Conservation (phyloP, 2,888 invertebrate genomes). For the Pheosia tremula region DNA sequence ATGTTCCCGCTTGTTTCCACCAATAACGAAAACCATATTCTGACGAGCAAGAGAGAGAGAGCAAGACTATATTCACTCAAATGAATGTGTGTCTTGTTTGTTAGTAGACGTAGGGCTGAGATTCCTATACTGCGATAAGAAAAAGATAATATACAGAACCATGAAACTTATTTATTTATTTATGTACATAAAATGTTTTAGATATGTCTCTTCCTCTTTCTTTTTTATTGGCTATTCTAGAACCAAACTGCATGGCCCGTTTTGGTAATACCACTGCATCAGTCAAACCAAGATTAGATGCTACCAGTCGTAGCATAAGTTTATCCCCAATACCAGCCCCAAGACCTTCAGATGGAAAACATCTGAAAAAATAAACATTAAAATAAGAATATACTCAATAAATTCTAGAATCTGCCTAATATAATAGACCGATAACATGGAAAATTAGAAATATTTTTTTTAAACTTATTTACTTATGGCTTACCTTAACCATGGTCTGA, state of each 20-base stretch:
- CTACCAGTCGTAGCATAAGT: slow-evolving; percentile 91
- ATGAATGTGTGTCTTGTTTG: too few relatives aligned
- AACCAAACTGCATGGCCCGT: slow-evolving; percentile 98
- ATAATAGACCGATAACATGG: too few relatives aligned
- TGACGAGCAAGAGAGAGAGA: too few relatives aligned
- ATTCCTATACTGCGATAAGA: too few relatives aligned
- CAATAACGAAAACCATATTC: too few relatives aligned
- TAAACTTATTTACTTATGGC: slow-evolving; percentile 9
- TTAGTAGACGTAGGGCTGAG: too few relatives aligned
- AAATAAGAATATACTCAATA: too few relatives aligned
- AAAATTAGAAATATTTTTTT: too few relatives aligned
- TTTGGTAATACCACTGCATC: slow-evolving; percentile 90
- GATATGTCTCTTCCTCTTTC: slow-evolving; percentile 94
- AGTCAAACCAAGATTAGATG: slow-evolving; percentile 86
- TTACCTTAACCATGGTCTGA: slow-evolving; percentile 89
- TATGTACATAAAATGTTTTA: slow-evolving; percentile 48
- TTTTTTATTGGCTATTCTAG: slow-evolving; percentile 95
- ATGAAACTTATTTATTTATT: slow-evolving; percentile 20
- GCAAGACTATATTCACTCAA: too few relatives aligned
- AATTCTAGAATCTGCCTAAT: too few relatives aligned
- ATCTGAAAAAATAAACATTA: slow-evolving; percentile 59
- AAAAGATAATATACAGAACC: too few relatives aligned
- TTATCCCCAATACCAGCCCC: slow-evolving; percentile 97
- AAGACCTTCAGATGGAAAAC: slow-evolving; percentile 83
- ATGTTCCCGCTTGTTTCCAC: too few relatives aligned